Evolutionary conservation across 1,140 invertebrate genomes (phyloP), one percentile per base, ranked within the genome.

Genomic region (Dendroctonus valens): DNA sequence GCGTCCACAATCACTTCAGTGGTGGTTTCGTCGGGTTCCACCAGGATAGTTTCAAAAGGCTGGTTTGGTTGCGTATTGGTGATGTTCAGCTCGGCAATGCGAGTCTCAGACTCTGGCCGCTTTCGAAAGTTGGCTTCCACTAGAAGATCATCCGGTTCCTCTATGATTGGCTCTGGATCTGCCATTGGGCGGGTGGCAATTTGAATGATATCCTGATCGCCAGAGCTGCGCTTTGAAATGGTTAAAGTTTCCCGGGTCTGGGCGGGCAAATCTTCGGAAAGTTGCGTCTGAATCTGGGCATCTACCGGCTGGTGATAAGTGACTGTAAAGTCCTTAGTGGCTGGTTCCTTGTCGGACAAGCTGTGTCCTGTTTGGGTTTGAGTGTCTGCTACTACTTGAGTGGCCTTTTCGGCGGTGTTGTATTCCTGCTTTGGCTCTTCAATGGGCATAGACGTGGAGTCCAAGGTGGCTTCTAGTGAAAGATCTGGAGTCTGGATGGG

Each of bases 1-100:
- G 89, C 83, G 70, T 90, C 89, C 0, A 91, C 88, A 6, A 92
- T 85, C 3, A 92, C 86, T 79, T 91, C 89, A 7, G 88, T 90
- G 2, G 86, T 88, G 7, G 86, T 87, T 73, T 91, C 86, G 76
- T 91, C 89, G 0, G 90, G 90, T 76, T 91, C 89, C 0, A 88
- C 83, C 68, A 91, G 83, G 3, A 91, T 81, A 0, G 90, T 91
- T 75, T 91, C 90, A 73, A 91, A 91, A 0, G 89, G 84, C 70
- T 90, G 87, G n/a, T 76, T 74, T 0, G 87, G 88, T 37, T 86
- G 79, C 51, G 81, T 81, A 71, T 87, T 87, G 9, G 81, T 83
- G 37, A 89, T 89, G 73, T 85, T 87, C 8, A 89, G 73, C 60
- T 87, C 83, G 11, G 85, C 83, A 41, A 82, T 83, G 46, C 71